Base-by-base conservation (phyloP, 2,888 invertebrate species). In the Petrophora chlorosata region DNA sequence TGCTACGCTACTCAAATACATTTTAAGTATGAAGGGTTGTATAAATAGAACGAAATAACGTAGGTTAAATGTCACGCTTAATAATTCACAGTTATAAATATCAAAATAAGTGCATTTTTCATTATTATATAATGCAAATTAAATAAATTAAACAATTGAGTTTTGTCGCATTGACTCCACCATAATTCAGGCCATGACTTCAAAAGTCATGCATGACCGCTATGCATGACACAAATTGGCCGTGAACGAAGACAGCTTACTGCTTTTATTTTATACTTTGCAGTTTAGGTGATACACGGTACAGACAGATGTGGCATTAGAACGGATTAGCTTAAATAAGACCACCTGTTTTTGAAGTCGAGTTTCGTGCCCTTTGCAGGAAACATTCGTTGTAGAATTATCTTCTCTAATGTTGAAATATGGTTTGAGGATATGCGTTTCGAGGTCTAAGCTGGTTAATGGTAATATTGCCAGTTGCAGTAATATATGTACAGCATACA, bases 321-420 rank as follows among this genome's bases (percentile, higher is more conserved):
- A 57, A 36, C 47, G 82, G 87, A 88, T 89, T 87, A 88, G 74
- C 75, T 73, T 85, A 84, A 87, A 82, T 67, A 73, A 70, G 73
- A 76, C 81, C 88, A 89, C 87, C 88, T 89, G 89, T 87, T 86
- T 48, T 74, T 55, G 65, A 62, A 74, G 73, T 77, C 67, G 69
- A 70, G 67, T 33, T 43, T 34, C 74, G 67, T 77, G 77, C 70
- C 72, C 76, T 77, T 75, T 76, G 69, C 61, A 76, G 86, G 85
- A 86, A 78, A 79, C 82, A 78, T 82, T 76, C 67, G 76, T 82
- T 81, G 73, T 56, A 59, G 64, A 56, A 59, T 66, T 60, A 65
- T 63, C 59, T 51, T 49, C 32, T 33, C 14, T 60, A 55, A 60
- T 58, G 44, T 55, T 47, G 43, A 60, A 67, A 66, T 71, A 73